A percentile compares a stretch with the other conserved stretches of the same genome.
Conservation (phyloP, 1,140 invertebrate genomes). For the Drosophila saltans region DNA sequence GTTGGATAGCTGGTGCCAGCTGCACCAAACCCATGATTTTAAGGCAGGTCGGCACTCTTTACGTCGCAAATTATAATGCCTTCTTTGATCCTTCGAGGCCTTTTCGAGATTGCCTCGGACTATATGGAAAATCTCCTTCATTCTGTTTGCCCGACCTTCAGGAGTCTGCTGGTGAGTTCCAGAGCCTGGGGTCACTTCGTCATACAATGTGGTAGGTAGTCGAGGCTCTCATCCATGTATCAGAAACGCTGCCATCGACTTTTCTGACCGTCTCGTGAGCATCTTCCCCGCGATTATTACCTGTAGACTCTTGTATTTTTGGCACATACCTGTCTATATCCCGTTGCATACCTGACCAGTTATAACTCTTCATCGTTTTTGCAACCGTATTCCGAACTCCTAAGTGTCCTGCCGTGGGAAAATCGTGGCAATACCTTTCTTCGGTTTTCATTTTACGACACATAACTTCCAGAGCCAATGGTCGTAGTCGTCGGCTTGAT, state of each 20-base stretch:
- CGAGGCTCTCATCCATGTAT: conserved; percentile 16
- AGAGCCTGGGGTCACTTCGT: conserved; percentile 4
- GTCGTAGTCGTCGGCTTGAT: not conserved
- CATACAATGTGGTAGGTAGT: not conserved
- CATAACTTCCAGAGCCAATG: not conserved
- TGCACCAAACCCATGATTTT: not conserved
- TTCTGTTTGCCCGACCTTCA: too few species aligned
- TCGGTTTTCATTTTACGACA: not conserved
- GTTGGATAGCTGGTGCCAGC: conserved; percentile 12
- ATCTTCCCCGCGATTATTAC: not conserved
- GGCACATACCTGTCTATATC: not conserved
- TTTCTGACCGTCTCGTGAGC: not conserved
- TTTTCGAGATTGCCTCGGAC: too few species aligned
- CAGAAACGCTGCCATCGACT: conserved; percentile 8
- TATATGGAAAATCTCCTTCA: too few species aligned
- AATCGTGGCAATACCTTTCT: not conserved
- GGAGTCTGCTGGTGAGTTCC: too few species aligned
- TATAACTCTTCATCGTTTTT: not conserved
- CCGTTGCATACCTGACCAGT: not conserved
- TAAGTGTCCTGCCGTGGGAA: not conserved
- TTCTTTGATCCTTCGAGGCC: not conserved
- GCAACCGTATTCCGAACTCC: not conserved
- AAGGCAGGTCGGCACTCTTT: not conserved
- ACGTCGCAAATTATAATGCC: conserved; percentile 2
- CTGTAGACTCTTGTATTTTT: not conserved